Conservation (phyloP, 1,140 invertebrate genomes). For the Physella acuta region DNA sequence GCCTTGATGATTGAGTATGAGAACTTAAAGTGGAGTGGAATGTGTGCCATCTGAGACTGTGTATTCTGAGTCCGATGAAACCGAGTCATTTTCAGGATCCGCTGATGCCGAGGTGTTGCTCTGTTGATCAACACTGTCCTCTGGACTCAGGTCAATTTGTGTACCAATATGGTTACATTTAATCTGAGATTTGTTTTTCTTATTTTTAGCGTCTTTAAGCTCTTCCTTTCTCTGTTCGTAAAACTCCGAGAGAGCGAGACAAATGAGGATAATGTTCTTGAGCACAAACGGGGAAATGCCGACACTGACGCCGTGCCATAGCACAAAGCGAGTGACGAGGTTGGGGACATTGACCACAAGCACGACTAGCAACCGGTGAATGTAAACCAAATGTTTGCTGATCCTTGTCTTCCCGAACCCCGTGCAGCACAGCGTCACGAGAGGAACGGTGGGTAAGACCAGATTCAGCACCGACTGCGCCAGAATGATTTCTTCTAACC, state of each 20-base stretch:
- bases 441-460: constrained; percentile 64
- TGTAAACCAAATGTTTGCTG: constrained; percentile 43
- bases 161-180: no score
- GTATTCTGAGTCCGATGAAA: no score
- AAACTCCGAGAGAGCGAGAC: constrained; percentile 36
- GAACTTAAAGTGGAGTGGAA: no score
- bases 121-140: no score
- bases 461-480: constrained; percentile 65
- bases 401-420: constrained; percentile 42
- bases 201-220: no score
- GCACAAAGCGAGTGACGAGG: constrained; percentile 63
- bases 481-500: constrained; percentile 61
- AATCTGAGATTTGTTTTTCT: no score
- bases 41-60: no score
- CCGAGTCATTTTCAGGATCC: no score
- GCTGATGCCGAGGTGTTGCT: no score
- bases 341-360: constrained; percentile 66
- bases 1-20: no score
- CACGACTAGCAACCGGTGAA: constrained; percentile 62
- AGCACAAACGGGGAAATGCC: constrained; percentile 66
- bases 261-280: constrained; percentile 65
- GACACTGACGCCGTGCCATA: constrained; percentile 61
- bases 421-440: constrained; percentile 64
- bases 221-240: no score
- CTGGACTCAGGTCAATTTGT: no score